Conservation (phyloP, 2,888 invertebrate species). For the Nephrocerus scutellatus region DNA sequence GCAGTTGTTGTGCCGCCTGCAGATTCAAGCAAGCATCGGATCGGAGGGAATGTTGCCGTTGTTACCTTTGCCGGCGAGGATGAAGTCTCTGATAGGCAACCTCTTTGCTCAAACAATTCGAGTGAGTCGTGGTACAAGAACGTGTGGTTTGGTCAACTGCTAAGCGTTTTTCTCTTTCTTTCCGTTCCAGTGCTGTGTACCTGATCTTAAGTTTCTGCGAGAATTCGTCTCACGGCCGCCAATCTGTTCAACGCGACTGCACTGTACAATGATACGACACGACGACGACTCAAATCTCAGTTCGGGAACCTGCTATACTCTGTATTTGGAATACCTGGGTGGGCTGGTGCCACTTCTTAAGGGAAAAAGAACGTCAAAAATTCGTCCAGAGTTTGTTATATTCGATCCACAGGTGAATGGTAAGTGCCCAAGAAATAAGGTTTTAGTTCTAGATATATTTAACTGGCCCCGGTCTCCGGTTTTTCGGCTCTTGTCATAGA, state of each 20-base stretch:
- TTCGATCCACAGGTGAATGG: constrained; percentile 85
- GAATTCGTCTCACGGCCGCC: constrained; percentile 93
- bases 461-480: too few species aligned
- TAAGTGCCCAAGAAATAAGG: constrained; percentile 31
- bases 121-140: constrained; percentile 51
- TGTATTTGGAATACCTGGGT: constrained; percentile 92
- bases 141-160: background rate
- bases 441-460: background rate
- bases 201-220: constrained; percentile 77
- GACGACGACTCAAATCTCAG: constrained; percentile 70
- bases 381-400: constrained; percentile 96
- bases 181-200: constrained; percentile 77
- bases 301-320: constrained; percentile 71
- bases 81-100: constrained; percentile 76
- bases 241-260: constrained; percentile 72
- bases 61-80: constrained; percentile 80
- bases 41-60: constrained; percentile 67
- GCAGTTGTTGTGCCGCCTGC: constrained; percentile 79
- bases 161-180: constrained; percentile 2
- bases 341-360: constrained; percentile 93
- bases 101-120: constrained; percentile 90
- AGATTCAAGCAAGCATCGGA: constrained; percentile 67
- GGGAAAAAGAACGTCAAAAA: constrained; percentile 92
- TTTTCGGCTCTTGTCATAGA: too few species aligned
- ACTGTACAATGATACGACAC: constrained; percentile 96